Evolutionary conservation across 2,797 vertebrate genomes (phyloP).

Genomic region (Varecia variegata): DNA sequence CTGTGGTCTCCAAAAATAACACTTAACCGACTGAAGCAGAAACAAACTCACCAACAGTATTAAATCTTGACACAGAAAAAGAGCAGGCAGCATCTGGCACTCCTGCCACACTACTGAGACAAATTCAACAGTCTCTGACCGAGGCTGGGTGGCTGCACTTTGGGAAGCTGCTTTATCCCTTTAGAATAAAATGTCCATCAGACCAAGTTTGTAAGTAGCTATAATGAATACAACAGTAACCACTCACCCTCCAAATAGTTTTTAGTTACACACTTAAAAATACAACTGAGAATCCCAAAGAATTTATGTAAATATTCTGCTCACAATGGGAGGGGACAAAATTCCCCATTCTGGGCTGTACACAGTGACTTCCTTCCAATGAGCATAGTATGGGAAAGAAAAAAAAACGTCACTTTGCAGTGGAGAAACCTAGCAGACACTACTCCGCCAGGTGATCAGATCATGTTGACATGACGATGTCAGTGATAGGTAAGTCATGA

Average conservation of each 20-base stretch:
- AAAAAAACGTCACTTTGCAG: not conserved
- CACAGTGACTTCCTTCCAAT: not conserved
- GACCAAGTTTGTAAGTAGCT: not conserved
- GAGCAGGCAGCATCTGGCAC: constrained; percentile 10
- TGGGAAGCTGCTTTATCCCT: not conserved
- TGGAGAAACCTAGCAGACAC: not conserved
- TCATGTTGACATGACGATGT: too few relatives aligned
- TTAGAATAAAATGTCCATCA: not conserved
- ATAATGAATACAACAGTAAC: not conserved
- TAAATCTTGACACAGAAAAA: not conserved
- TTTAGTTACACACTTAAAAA: not conserved
- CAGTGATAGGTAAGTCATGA: not conserved
- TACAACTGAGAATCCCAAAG: not conserved
- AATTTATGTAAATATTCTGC: not conserved
- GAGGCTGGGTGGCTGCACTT: not conserved
- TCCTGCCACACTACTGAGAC: not conserved
- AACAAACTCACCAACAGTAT: not conserved
- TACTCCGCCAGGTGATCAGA: not conserved
- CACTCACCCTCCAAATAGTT: not conserved
- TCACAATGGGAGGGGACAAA: not conserved
- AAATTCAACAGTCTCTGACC: not conserved
- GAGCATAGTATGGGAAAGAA: not conserved
- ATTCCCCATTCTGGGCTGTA: not conserved
- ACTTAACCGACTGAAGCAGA: not conserved
- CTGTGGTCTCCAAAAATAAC: not conserved